These are phyloP conservation scores for Acronicta aceris DNA, from an alignment of 2,888 invertebrate species.

Conservation along the genomic window DNA sequence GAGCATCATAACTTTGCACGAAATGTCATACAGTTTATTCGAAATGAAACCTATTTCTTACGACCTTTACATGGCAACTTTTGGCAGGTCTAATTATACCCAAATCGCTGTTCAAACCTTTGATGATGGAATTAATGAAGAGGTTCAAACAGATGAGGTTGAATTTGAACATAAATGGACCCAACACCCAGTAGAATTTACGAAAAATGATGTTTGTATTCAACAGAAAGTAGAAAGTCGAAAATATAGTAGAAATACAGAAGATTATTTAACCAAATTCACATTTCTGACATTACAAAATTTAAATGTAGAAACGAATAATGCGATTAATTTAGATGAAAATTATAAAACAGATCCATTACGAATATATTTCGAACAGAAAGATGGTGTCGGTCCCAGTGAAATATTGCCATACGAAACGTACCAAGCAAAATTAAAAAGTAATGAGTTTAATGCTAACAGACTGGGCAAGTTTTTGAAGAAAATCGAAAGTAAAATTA, in stretches of 20 bases:
- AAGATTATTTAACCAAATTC: constrained; percentile 74
- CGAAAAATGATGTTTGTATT: constrained; percentile 70
- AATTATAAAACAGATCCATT: constrained; percentile 74
- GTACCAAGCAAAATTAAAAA: constrained; percentile 75
- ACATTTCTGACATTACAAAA: constrained; percentile 64
- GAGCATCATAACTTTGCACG: constrained; percentile 81
- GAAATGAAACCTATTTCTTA: constrained; percentile 87
- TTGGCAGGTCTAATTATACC: constrained; percentile 78
- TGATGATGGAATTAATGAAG: constrained; percentile 80
- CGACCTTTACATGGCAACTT: constrained; percentile 83
- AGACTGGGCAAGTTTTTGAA: constrained; percentile 77
- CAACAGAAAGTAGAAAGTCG: constrained; percentile 44
- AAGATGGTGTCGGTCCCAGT: constrained; percentile 77
- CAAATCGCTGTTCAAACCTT: constrained; percentile 82
- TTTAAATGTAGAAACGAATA: constrained; percentile 44
- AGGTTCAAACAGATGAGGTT: constrained; percentile 81
- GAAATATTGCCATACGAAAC: constrained; percentile 74
- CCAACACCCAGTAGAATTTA: constrained; percentile 81
- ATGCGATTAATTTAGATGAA: constrained; percentile 59
- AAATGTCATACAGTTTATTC: constrained; percentile 80
- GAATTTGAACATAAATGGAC: constrained; percentile 77
- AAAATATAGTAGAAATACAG: constrained; percentile 61
- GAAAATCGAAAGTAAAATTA: constrained; percentile 72
- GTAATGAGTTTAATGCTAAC: constrained; percentile 65
- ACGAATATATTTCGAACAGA: constrained; percentile 81